Percentiles rank a stretch among this genome's conserved stretches.
phyloP scores from a whole-genome alignment of 1,140 invertebrate genomes.

The Lutraria rhynchaena region DNA sequence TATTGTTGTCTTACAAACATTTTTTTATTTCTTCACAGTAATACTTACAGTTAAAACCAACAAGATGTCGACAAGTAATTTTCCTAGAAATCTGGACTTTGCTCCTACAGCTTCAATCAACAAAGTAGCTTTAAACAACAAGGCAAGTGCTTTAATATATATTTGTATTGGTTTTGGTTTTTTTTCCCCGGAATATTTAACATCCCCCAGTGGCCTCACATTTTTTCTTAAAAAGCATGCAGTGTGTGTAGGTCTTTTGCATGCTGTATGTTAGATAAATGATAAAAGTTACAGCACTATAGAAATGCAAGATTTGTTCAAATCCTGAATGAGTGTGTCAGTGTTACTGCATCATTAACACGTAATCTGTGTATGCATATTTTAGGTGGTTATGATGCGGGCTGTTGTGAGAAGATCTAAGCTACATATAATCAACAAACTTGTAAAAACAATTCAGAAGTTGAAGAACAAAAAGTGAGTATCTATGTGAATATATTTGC shows the following conservation, averaged over 20 bases:
- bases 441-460: conserved; percentile 54
- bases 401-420: conserved; percentile 53
- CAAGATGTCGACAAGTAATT: conserved; percentile 2
- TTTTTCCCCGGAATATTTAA: not conserved
- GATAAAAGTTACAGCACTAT: too few relatives aligned
- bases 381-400: conserved; percentile 64
- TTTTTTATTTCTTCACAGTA: too few relatives aligned
- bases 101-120: conserved; percentile 26
- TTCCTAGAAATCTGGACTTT: conserved; percentile 34
- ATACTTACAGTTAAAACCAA: too few relatives aligned
- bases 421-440: conserved; percentile 53
- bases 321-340: too few relatives aligned
- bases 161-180: not conserved
- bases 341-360: not conserved
- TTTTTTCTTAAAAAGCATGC: too few relatives aligned
- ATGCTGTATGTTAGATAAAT: too few relatives aligned
- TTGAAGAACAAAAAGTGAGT: conserved; percentile 63
- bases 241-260: too few relatives aligned
- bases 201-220: not conserved
- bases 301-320: too few relatives aligned
- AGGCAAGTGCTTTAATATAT: conserved; percentile 3
- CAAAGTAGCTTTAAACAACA: conserved; percentile 48
- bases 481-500: too few relatives aligned
- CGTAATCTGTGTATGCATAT: not conserved
- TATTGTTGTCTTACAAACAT: too few relatives aligned